These are phyloP conservation scores for Natrix natrix DNA, from an alignment of 2,797 vertebrate genomes.

Conservation along the genomic window DNA sequence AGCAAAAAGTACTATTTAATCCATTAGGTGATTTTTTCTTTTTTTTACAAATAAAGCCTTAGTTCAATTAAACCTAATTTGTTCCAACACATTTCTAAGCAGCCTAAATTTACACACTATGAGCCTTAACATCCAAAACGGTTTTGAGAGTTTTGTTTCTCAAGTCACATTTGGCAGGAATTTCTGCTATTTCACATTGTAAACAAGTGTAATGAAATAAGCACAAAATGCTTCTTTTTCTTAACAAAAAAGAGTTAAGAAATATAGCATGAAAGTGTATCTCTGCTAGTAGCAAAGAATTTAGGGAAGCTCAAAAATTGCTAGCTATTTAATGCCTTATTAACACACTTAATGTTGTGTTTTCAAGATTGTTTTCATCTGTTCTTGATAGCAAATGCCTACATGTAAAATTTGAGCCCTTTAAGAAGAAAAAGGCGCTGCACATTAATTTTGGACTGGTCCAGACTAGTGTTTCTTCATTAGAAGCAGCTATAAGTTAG, in stretches of 20 bases:
- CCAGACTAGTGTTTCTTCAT: neutral
- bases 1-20: slow-evolving; percentile 49
- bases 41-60: neutral
- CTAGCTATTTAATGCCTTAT: slow-evolving; percentile 23
- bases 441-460: slow-evolving; percentile 12
- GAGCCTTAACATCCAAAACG: slow-evolving; percentile 21
- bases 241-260: neutral
- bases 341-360: neutral
- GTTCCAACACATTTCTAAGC: neutral
- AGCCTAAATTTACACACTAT: neutral
- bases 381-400: neutral
- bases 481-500: neutral
- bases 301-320: neutral
- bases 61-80: neutral
- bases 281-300: neutral
- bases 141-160: slow-evolving; percentile 11
- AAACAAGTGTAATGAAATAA: neutral
- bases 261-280: neutral
- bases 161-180: slow-evolving; percentile 13
- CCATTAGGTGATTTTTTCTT: neutral
- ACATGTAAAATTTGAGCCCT: neutral
- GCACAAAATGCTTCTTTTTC: neutral
- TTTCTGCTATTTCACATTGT: slow-evolving; percentile 6
- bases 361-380: slow-evolving; percentile 14
- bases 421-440: neutral